These are phyloP conservation scores for Periplaneta americana DNA, from an alignment of 1,140 invertebrate genomes.

Conservation along the genomic window DNA sequence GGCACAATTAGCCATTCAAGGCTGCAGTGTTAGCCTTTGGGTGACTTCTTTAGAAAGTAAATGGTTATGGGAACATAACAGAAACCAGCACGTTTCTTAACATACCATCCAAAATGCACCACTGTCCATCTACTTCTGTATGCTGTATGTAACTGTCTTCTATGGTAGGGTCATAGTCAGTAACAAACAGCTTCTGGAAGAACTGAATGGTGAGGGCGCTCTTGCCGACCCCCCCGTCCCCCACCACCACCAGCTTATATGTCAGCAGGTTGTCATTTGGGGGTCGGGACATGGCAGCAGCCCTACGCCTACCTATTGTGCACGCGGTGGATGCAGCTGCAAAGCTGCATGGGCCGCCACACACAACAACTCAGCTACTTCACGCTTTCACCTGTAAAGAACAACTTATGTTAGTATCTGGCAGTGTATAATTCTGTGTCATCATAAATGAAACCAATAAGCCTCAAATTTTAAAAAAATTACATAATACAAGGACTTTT, in stretches of 20 bases:
- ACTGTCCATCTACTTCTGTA: conserved; percentile 85
- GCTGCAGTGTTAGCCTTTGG: no score
- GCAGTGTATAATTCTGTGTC: no score
- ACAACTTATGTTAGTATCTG: no score
- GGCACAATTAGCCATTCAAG: no score
- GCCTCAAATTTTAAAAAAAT: no score
- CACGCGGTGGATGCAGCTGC: not conserved
- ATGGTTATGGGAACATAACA: no score
- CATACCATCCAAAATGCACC: conserved; percentile 88
- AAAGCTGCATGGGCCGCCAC: not conserved
- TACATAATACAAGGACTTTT: no score
- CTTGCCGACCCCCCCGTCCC: conserved; percentile 86
- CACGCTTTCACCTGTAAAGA: conserved; percentile 3
- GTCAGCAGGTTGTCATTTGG: conserved; percentile 77
- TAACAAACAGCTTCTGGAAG: conserved; percentile 82
- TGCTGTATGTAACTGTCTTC: conserved; percentile 90
- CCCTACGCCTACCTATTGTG: conserved; percentile 16
- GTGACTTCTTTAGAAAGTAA: no score
- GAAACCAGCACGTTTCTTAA: conserved; percentile 6
- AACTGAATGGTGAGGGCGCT: conserved; percentile 88
- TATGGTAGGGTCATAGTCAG: conserved; percentile 87
- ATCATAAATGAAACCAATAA: no score
- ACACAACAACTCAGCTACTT: not conserved
- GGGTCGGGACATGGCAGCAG: conserved; percentile 51
- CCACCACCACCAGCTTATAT: conserved; percentile 86